Conservation (phyloP, 2,888 invertebrate species). For the Lochmaea crataegi region DNA sequence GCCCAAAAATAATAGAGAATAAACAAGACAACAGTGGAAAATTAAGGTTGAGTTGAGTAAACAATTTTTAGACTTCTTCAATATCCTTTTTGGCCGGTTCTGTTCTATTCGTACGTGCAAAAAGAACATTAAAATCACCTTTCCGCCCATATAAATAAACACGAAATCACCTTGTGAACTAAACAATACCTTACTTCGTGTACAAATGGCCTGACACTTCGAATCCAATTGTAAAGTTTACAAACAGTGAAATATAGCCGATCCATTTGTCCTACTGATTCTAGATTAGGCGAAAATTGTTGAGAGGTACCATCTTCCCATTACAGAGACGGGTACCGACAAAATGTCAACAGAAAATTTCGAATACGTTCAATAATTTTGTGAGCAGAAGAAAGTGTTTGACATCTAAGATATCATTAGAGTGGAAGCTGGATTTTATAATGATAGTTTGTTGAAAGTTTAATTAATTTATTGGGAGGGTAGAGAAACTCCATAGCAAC, state of each 20-base stretch:
- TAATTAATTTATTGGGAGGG: too few relatives aligned
- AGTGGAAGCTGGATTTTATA: too few relatives aligned
- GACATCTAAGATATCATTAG: too few relatives aligned
- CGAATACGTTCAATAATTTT: too few relatives aligned
- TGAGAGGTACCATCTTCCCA: conserved; percentile 15
- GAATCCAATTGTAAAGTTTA: conserved; percentile 51
- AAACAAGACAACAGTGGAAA: too few relatives aligned
- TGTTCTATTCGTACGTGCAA: conserved; percentile 41
- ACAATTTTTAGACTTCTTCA: too few relatives aligned
- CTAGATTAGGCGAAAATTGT: conserved; percentile 46
- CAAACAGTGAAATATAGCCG: conserved; percentile 56
- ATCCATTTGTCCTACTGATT: conserved; percentile 38
- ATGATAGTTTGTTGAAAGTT: too few relatives aligned
- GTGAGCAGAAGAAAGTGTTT: too few relatives aligned
- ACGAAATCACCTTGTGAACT: conserved; percentile 38
- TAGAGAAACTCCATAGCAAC: too few relatives aligned
- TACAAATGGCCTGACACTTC: conserved; percentile 41
- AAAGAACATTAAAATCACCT: conserved; percentile 44
- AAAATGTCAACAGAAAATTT: too few relatives aligned
- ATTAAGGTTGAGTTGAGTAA: too few relatives aligned
- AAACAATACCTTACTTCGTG: conserved; percentile 39
- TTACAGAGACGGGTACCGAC: background rate
- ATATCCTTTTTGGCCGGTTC: background rate
- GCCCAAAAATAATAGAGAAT: too few relatives aligned
- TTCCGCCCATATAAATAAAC: conserved; percentile 48